Evolutionary conservation across 2,113 vertebrate genomes (phyloP), one percentile per base, ranked within the genome.

Genomic region (Mastomys coucha): DNA sequence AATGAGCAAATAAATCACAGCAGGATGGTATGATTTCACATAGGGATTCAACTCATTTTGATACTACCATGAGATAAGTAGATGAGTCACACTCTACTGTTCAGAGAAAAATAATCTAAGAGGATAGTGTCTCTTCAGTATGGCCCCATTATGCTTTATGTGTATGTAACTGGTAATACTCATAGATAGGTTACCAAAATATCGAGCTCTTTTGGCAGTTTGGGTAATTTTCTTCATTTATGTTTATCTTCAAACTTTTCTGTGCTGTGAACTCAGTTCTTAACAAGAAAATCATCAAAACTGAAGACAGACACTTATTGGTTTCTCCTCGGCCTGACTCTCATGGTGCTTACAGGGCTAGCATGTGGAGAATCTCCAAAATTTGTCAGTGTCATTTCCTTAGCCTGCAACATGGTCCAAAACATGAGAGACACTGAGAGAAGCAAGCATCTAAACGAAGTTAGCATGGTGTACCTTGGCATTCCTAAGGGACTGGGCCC

Each of bases 341-440:
- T 33, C 11, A 0, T 0, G 0, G 58, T n/a, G 13, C 53, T 42
- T 53, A 5, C 19, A 36, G 16, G 26, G 0, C 5, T 76, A 58
- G 11, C 2, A 24, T 2, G 0, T n/a, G 72, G 58, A 36, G 22
- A 67, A 28, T 58, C 5, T 17, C 49, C 63, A 49, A 11, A 22
- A 22, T 36, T 5, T 72, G n/a, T 65, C 58, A 20, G 0, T 28
- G 31, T 39, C 49, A 22, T 10, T 28, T 2, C 16, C 19, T 24
- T 26, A 7, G 22, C 39, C 10, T 24, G 22, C 5, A 39, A 24
- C 67, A 65, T 53, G 5, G 49, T 33, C 49, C 31, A 49, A 86
- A 42, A 22, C 1, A 4, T 2, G 12, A 86, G 65, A 36, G 65
- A 49, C 70, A 14, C 19, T 63, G 19, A 24, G 42, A 87, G 75